phyloP scores from a whole-genome alignment of 2,797 vertebrate genomes.

The Periparus ater region DNA sequence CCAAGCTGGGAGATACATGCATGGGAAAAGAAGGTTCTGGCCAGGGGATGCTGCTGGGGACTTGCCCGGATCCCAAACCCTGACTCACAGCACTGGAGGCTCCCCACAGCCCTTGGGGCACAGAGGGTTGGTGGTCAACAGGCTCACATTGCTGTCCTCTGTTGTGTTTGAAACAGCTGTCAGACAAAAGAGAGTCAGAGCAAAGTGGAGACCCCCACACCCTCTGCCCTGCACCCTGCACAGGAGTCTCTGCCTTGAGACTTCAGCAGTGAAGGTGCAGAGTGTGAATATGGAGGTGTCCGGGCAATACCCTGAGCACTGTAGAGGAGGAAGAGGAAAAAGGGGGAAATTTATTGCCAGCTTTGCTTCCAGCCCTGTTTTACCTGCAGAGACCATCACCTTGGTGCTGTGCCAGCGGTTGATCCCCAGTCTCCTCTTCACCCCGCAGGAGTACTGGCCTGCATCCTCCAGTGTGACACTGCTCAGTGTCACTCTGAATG shows the following conservation, averaged over 20 bases:
- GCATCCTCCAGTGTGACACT: rapidly evolving
- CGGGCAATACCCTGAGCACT: background rate
- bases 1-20: background rate
- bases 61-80: rapidly evolving
- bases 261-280: background rate
- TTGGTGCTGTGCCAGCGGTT: rapidly evolving
- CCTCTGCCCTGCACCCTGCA: rapidly evolving
- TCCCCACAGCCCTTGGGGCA: rapidly evolving
- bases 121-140: rapidly evolving
- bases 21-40: background rate
- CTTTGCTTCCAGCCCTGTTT: background rate
- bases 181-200: background rate
- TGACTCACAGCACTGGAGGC: background rate
- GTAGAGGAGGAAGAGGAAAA: background rate
- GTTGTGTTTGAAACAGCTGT: background rate
- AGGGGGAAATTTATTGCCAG: background rate
- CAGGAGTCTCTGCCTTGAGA: background rate
- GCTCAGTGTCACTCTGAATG: background rate
- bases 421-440: background rate
- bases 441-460: background rate
- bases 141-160: rapidly evolving
- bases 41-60: background rate
- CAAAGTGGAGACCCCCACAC: rapidly evolving
- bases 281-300: background rate
- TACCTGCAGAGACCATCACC: background rate